These are phyloP conservation scores for Peromyscus attwateri DNA, from an alignment of 2,797 vertebrate genomes.

Conservation along the genomic window DNA sequence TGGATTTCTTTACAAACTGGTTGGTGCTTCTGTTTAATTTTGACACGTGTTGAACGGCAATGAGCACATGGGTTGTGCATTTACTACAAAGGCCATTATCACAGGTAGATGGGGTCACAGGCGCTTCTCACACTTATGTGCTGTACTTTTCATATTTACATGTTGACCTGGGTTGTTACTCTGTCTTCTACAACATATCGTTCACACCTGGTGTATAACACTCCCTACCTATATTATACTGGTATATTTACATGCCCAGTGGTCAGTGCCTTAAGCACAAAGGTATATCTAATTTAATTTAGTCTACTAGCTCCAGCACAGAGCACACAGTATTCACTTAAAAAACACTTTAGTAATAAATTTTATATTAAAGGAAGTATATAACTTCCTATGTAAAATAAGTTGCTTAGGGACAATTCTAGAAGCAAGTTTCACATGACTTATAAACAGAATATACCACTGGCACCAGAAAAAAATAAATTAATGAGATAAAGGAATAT, in stretches of 20 bases:
- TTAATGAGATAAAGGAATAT: background rate
- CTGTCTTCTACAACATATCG: background rate
- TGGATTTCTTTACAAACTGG: background rate
- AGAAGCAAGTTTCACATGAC: slow-evolving; percentile 23
- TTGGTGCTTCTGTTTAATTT: slow-evolving; percentile 10
- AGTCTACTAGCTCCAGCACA: background rate
- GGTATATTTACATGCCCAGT: background rate
- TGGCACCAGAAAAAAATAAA: background rate
- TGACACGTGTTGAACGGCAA: background rate
- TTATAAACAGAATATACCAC: background rate
- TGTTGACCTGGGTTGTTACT: background rate
- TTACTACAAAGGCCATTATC: background rate
- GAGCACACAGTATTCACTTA: background rate
- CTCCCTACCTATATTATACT: background rate
- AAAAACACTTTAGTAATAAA: slow-evolving; percentile 34
- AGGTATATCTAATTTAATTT: slow-evolving; percentile 3
- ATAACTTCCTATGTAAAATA: slow-evolving; percentile 51
- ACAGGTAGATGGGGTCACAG: background rate
- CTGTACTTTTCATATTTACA: background rate
- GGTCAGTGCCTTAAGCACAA: slow-evolving; percentile 21
- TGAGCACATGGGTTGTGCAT: background rate
- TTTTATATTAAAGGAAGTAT: background rate
- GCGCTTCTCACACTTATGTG: background rate
- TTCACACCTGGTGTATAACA: background rate
- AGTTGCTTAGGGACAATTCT: slow-evolving; percentile 32